Percentiles rank a stretch among this genome's conserved stretches.
phyloP scores from a whole-genome alignment of 2,113 vertebrate genomes.

The Megaceryle maxima region DNA sequence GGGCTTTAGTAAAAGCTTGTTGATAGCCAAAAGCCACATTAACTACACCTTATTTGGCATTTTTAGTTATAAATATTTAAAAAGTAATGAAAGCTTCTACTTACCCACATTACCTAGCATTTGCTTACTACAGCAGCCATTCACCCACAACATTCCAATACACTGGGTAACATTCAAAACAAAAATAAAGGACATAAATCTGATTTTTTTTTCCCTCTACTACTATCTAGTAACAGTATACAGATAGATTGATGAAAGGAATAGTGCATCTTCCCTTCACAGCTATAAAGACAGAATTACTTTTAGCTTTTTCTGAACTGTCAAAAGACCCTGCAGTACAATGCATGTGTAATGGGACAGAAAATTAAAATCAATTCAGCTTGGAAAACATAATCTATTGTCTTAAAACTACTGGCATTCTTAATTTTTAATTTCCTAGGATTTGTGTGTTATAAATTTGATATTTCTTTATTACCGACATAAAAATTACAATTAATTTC shows the following conservation, averaged over 20 bases:
- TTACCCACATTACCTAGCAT: not conserved
- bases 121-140: not conserved
- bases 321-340: not conserved
- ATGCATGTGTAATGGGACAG: not conserved
- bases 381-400: not conserved
- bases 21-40: not conserved
- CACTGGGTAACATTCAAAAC: not conserved
- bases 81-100: not conserved
- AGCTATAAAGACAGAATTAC: not conserved
- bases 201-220: not conserved
- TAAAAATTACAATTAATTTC: not conserved
- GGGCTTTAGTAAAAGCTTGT: not conserved
- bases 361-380: not conserved
- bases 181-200: not conserved
- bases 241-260: not conserved
- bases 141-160: not conserved
- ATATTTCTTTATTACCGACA: not conserved
- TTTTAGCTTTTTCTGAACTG: not conserved
- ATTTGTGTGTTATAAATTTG: not conserved
- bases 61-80: not conserved
- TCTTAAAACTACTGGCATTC: not conserved
- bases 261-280: not conserved
- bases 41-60: not conserved
- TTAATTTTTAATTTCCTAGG: not conserved
- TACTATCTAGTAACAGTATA: not conserved